These are phyloP conservation scores for Gymnoscelis rufifasciata DNA, from an alignment of 2,888 invertebrate species.

Conservation along the genomic window DNA sequence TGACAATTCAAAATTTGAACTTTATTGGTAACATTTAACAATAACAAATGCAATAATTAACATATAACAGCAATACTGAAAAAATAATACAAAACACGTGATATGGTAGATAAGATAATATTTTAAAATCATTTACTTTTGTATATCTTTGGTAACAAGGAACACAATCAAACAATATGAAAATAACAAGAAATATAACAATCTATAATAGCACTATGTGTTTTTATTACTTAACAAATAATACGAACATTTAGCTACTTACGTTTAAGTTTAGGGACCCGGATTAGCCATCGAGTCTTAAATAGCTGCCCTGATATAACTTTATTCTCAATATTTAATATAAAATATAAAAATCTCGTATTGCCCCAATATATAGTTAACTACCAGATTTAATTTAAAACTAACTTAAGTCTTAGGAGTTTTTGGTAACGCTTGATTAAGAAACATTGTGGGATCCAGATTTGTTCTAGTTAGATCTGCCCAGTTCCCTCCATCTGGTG, in stretches of 20 bases:
- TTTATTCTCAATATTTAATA: background rate
- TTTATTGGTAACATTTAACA: constrained; percentile 66
- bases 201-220: constrained; percentile 44
- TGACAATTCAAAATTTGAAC: constrained; percentile 68
- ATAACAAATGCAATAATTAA: constrained; percentile 62
- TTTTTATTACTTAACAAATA: constrained; percentile 36
- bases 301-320: constrained; percentile 22
- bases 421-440: too few species aligned
- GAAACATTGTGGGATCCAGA: background rate
- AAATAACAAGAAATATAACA: constrained; percentile 75
- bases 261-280: constrained; percentile 11
- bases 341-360: too few species aligned
- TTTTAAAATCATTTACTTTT: constrained; percentile 39
- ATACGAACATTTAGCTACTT: constrained; percentile 21
- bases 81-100: constrained; percentile 50
- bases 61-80: constrained; percentile 32
- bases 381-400: too few species aligned
- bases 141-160: constrained; percentile 77
- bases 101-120: background rate
- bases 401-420: background rate
- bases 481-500: constrained; percentile 31
- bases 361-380: too few species aligned
- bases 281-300: constrained; percentile 11
- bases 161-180: constrained; percentile 59
- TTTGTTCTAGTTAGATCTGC: constrained; percentile 10